Conservation (phyloP, 2,797 vertebrate species). For the Mallotus villosus region DNA sequence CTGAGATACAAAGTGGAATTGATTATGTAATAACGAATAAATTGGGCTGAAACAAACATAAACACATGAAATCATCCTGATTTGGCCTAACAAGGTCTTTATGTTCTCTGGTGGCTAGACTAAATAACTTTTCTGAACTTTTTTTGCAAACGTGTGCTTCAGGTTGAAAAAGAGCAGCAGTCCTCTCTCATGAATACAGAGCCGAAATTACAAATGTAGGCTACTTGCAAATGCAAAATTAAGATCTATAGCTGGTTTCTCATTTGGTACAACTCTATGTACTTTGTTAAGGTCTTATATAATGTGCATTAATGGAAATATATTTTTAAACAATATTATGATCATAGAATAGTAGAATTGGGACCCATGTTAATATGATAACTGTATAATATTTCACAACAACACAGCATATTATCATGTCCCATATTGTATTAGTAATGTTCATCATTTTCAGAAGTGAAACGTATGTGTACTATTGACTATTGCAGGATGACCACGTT, state of each 20-base stretch:
- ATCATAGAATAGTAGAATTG: background rate
- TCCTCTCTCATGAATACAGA: slow-evolving; percentile 36
- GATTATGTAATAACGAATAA: background rate
- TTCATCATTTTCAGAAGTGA: no score
- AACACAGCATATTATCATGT: background rate
- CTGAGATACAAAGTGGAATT: background rate
- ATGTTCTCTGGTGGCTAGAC: slow-evolving; percentile 25
- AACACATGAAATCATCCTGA: background rate
- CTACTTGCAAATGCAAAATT: no score
- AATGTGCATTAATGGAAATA: no score
- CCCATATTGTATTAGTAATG: background rate
- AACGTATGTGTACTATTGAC: background rate
- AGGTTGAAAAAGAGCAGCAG: slow-evolving; percentile 12
- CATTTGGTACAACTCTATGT: no score
- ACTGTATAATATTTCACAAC: no score
- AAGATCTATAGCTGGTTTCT: no score
- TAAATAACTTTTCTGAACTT: slow-evolving; percentile 23
- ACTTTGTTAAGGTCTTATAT: no score
- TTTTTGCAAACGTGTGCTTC: slow-evolving; percentile 26
- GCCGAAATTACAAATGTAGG: background rate
- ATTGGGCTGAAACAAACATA: background rate
- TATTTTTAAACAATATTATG: background rate
- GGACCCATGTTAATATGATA: no score
- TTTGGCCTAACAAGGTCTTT: background rate
- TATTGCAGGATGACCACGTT: background rate